Evolutionary conservation across 2,113 vertebrate genomes (phyloP), one percentile per base, ranked within the genome.

Genomic region (Cyprinodon brontotheroides): DNA sequence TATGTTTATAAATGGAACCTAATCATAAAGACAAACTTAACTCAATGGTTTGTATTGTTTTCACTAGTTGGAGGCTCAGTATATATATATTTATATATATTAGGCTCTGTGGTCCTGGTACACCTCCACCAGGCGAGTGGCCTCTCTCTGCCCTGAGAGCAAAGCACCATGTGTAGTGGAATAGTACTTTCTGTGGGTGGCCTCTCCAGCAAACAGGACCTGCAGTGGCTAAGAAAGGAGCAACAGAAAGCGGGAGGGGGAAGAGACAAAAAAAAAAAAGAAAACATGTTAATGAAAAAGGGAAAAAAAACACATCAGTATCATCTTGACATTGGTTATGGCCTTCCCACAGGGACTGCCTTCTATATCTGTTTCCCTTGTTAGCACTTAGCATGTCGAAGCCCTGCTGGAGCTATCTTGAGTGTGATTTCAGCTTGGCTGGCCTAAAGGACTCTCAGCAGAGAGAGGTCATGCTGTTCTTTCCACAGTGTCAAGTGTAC

Each of bases 161-260:
- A 99, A 94, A 96, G 98, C 98, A 96, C 98, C 98, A 71, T 99
- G 98, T 89, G 98, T 98, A 29, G 98, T 99, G 93, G 98, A 99
- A 93, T 99, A 99, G 93, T 98, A 99, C 90, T 99, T 98, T 92
- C 98, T 96, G 93, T 99, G 97, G 41, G 98, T 99, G 88, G 98
- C 97, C 93, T 99, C 98, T 22, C 98, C 98, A 0, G 98, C 98
- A 79, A 99, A 99, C 94, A 99, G 95, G 94, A 99, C 96, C 96
- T 99, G 98, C 92, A 98, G 94, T 53, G 96, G 96, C 98, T 99
- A 92, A 69, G 47, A 70, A 86, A 39, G 61, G 47, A 65, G 68
- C 15, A 57, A 60, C 65, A 22, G 68, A 83, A 47, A 15, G 50
- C 40, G 64, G 17, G 39, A 20, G 14, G n/a, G 13, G 14, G 5